Evolutionary conservation across 2,888 invertebrate species (phyloP).

Genomic region (Ryuthela nishihirai): DNA sequence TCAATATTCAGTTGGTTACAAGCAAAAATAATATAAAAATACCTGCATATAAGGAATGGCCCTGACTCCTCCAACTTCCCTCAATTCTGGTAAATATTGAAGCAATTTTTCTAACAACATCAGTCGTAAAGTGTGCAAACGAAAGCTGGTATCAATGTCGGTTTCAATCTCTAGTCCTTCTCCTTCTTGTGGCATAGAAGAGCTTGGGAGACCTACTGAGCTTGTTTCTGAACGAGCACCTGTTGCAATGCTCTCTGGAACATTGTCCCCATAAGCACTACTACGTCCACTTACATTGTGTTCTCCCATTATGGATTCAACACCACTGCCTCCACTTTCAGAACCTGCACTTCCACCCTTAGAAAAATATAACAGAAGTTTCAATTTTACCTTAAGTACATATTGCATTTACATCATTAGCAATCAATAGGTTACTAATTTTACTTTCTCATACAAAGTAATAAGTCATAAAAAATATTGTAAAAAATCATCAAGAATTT

Average conservation of each 20-base stretch:
- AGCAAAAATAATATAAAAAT: constrained; percentile 23
- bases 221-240: constrained; percentile 60
- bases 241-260: constrained; percentile 55
- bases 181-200: constrained; percentile 44
- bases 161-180: constrained; percentile 48
- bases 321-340: constrained; percentile 87
- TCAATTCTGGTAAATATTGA: constrained; percentile 70
- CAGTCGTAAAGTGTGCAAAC: constrained; percentile 64
- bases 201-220: constrained; percentile 55
- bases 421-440: too few species aligned
- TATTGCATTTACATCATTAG: too few species aligned
- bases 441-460: too few species aligned
- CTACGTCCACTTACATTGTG: constrained; percentile 83
- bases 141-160: constrained; percentile 48
- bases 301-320: constrained; percentile 79
- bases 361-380: not conserved
- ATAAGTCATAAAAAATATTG: too few species aligned
- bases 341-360: constrained; percentile 65
- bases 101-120: constrained; percentile 71
- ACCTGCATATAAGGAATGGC: constrained; percentile 91
- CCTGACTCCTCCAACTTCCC: constrained; percentile 73
- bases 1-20: constrained; percentile 10
- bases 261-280: constrained; percentile 79
- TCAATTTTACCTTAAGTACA: too few species aligned
- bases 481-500: too few species aligned